Conservation (phyloP, 2,888 invertebrate species). For the Drosophila acutilabella region DNA sequence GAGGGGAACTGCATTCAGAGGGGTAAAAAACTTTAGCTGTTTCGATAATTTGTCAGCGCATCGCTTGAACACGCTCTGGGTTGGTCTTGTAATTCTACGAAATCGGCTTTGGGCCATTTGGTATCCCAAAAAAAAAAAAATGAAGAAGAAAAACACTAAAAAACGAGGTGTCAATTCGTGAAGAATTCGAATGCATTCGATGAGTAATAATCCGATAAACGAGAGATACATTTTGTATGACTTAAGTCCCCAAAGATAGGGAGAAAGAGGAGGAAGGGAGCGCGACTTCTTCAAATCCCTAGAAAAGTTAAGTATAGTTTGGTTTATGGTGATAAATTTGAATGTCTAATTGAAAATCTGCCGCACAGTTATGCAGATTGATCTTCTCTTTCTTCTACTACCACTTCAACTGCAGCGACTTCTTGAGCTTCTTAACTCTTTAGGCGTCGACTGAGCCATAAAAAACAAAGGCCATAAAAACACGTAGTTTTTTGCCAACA, state of each 20-base stretch:
- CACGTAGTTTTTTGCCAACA: slow-evolving; percentile 36
- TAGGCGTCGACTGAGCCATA: slow-evolving; percentile 42
- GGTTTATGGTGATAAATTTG: slow-evolving; percentile 61
- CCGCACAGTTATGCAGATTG: slow-evolving; percentile 66
- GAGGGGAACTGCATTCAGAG: too few species aligned
- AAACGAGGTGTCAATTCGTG: slow-evolving; percentile 74
- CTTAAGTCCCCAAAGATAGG: too few species aligned
- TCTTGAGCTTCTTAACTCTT: slow-evolving; percentile 7
- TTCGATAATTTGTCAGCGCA: slow-evolving; percentile 74
- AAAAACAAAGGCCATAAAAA: slow-evolving; percentile 52
- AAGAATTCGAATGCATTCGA: slow-evolving; percentile 73
- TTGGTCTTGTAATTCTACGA: slow-evolving; percentile 70
- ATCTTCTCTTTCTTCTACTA: slow-evolving; percentile 35
- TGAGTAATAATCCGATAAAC: slow-evolving; percentile 67
- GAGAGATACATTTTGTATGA: slow-evolving; percentile 2
- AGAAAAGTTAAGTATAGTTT: slow-evolving; percentile 23
- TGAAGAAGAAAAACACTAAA: too few species aligned
- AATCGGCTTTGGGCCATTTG: slow-evolving; percentile 70
- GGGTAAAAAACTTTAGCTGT: slow-evolving; percentile 33
- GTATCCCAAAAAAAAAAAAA: slow-evolving; percentile 21
- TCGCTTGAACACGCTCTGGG: slow-evolving; percentile 27
- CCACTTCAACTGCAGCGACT: slow-evolving; percentile 1
- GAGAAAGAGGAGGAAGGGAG: background rate
- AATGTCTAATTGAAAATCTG: slow-evolving; percentile 59
- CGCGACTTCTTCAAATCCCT: background rate